These are phyloP conservation scores for Pampusana beccarii DNA, from an alignment of 2,113 vertebrate genomes.

Conservation along the genomic window DNA sequence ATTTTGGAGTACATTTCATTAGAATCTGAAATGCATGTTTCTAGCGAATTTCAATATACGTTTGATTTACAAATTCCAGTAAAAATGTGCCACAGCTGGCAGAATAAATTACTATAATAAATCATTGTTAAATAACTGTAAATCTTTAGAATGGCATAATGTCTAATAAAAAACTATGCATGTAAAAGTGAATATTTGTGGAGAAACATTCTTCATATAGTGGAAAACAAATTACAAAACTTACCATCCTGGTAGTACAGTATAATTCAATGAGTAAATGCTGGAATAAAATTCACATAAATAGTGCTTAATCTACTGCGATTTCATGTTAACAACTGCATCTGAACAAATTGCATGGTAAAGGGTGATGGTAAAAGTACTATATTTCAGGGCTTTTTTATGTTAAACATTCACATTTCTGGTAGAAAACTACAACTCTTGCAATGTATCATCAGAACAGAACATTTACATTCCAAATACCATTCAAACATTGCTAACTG, in stretches of 20 bases:
- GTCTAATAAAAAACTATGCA: slow-evolving; percentile 68
- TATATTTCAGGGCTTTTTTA: slow-evolving; percentile 46
- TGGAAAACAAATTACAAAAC: slow-evolving; percentile 74
- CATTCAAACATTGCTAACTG: not conserved
- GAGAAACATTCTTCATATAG: slow-evolving; percentile 53
- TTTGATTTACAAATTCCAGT: slow-evolving; percentile 78
- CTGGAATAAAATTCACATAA: slow-evolving; percentile 75
- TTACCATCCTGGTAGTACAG: slow-evolving; percentile 60
- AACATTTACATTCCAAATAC: slow-evolving; percentile 44
- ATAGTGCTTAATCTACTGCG: slow-evolving; percentile 62
- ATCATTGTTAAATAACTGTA: slow-evolving; percentile 82
- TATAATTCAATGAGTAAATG: slow-evolving; percentile 73
- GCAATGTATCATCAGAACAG: slow-evolving; percentile 61
- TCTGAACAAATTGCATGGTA: slow-evolving; percentile 62
- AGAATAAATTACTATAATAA: slow-evolving; percentile 77
- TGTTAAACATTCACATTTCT: slow-evolving; percentile 47
- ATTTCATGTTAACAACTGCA: slow-evolving; percentile 55
- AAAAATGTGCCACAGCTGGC: slow-evolving; percentile 74
- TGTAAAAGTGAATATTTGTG: slow-evolving; percentile 59
- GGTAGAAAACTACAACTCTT: not conserved
- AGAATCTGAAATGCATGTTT: slow-evolving; percentile 73
- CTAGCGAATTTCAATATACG: slow-evolving; percentile 73
- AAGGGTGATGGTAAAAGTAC: slow-evolving; percentile 37
- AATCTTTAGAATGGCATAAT: slow-evolving; percentile 77
- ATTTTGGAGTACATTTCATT: slow-evolving; percentile 67